phyloP scores from a whole-genome alignment of 2,888 invertebrate species.

The Philereme transversata region DNA sequence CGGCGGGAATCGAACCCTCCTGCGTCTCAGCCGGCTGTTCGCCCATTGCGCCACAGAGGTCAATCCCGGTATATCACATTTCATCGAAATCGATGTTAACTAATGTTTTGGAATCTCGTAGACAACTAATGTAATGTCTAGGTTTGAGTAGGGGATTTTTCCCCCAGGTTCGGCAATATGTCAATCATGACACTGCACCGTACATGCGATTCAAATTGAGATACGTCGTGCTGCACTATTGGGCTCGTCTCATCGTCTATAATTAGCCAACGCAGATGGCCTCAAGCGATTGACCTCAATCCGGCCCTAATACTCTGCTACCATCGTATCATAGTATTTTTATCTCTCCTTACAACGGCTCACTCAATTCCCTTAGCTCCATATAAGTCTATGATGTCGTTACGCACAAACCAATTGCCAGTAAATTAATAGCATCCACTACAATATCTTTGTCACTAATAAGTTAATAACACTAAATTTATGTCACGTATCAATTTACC shows the following conservation, averaged over 20 bases:
- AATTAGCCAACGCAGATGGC: conserved; percentile 80
- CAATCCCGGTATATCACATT: no score
- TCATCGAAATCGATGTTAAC: no score
- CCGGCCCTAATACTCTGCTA: conserved; percentile 71
- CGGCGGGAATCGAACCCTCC: no score
- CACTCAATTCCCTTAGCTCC: conserved; percentile 48
- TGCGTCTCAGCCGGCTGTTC: no score
- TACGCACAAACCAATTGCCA: conserved; percentile 35
- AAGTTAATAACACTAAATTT: conserved; percentile 8
- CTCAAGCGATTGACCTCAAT: conserved; percentile 82
- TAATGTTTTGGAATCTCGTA: no score
- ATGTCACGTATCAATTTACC: conserved; percentile 27
- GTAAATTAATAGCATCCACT: conserved; percentile 28
- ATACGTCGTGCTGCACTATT: conserved; percentile 67
- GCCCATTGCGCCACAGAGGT: no score
- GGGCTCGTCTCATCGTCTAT: conserved; percentile 71
- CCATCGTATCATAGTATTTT: conserved; percentile 71
- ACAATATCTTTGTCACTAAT: conserved; percentile 17
- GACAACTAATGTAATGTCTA: no score
- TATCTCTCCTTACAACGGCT: conserved; percentile 62
- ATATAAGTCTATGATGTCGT: conserved; percentile 41
- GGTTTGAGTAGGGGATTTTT: no score
- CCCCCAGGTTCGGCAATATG: no score
- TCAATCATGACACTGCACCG: neutral
- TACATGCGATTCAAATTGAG: conserved; percentile 62